Evolutionary conservation across 2,113 vertebrate genomes (phyloP).

Genomic region (Dendropsophus ebraccatus): DNA sequence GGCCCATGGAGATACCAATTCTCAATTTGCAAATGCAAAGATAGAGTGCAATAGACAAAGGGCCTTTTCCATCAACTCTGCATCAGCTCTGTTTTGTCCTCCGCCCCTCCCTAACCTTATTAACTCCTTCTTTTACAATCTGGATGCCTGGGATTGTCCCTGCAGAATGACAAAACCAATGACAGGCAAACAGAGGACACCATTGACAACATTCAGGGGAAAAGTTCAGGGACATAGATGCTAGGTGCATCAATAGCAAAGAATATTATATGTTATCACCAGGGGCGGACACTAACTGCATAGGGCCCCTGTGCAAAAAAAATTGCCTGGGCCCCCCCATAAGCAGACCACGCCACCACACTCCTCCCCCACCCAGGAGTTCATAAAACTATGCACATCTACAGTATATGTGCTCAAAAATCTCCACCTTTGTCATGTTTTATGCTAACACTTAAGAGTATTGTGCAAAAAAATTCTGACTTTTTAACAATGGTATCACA

Average conservation of each 20-base stretch:
- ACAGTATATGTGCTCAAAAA: no score
- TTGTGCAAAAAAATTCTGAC: no score
- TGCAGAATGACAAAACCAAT: conserved; percentile 6
- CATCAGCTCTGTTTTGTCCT: background rate
- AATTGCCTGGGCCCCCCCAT: no score
- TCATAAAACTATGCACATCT: no score
- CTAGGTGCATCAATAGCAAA: background rate
- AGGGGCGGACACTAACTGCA: no score
- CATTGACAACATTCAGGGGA: background rate
- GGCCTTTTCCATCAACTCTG: conserved; percentile 25
- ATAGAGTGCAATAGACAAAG: conserved; percentile 48
- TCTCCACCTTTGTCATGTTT: no score
- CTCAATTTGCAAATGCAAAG: background rate
- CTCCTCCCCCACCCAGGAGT: no score
- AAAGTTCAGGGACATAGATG: conserved; percentile 1
- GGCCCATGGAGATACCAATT: conserved; percentile 37
- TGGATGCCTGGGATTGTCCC: background rate
- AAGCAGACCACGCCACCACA: no score
- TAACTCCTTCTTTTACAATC: conserved; percentile 23
- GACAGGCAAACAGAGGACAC: background rate
- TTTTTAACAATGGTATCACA: no score
- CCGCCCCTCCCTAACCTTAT: conserved; percentile 19
- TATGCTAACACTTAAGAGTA: no score
- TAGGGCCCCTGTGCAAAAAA: no score
- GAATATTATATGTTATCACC: background rate